Evolutionary conservation across 2,797 vertebrate genomes (phyloP), one percentile per base, ranked within the genome.

Genomic region (Pyrrhura leucotis): DNA sequence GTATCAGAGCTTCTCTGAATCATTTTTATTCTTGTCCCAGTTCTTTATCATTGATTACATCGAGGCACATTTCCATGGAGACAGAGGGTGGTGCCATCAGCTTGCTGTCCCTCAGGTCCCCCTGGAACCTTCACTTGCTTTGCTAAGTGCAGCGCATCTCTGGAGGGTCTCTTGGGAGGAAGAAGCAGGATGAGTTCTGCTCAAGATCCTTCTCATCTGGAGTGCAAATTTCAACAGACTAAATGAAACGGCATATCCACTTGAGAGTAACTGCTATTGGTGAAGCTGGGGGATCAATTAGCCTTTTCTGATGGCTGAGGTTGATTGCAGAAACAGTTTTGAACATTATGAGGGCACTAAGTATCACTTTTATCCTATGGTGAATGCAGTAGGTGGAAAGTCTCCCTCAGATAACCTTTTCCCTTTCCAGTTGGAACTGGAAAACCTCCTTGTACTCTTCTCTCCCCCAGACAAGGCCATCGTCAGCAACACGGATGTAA

Each of bases 1-100:
- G 74, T 67, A 91, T 25, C 67, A 95, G 48, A 79, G 71, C 61
- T 77, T 79, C 85, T 94, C 82, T 96, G 94, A 95, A 90, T 97
- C 74, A 90, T 90, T 91, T 90, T 95, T 95, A 91, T 95, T 96
- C 77, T 95, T 59, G 19, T 71, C 22, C 10, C 5, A 6, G 44
- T 59, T 95, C 74, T 90, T 93, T 68, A n/a, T 74, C 62, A 29
- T 37, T 91, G 91, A 93, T 89, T 95, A 76, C 83, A 89, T 93
- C 56, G 79, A 73, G 63, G 29, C 51, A 31, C 15, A 88, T 95
- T 95, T 94, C 94, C 91, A 95, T 79, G 85, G 96, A 94, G 74
- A 96, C 67, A 1, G 3, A 63, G 67, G 90, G 45, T 35, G 29
- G 44, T 93, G 67, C 59, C 88, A 87, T 74, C 73, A 85, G 33